A percentile compares a stretch with the other conserved stretches of the same genome.
phyloP scores from a whole-genome alignment of 2,797 vertebrate genomes.

The Phoxinus dragarum region DNA sequence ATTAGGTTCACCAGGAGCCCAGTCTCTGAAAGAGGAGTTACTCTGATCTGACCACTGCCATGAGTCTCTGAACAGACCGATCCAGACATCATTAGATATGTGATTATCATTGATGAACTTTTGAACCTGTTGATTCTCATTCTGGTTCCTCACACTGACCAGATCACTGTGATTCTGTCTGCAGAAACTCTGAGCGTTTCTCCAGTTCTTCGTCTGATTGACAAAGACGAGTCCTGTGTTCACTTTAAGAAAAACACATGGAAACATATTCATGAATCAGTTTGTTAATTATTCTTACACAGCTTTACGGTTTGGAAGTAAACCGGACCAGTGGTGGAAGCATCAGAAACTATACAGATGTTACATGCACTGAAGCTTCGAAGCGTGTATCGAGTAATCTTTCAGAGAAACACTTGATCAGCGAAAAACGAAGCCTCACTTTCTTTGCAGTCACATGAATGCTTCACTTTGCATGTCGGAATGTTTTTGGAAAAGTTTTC shows the following conservation, averaged over 20 bases:
- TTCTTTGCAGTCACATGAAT: too few relatives aligned
- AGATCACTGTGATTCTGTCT: not conserved
- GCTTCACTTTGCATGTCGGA: too few relatives aligned
- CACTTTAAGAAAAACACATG: not conserved
- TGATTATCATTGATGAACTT: not conserved
- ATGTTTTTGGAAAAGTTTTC: too few relatives aligned
- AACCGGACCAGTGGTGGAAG: not conserved
- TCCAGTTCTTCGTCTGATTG: not conserved
- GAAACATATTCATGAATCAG: not conserved
- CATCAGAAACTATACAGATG: not conserved
- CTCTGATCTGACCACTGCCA: conserved; percentile 12
- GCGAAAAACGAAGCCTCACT: too few relatives aligned
- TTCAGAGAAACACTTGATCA: too few relatives aligned
- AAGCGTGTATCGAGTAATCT: not conserved
- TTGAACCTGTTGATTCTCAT: not conserved
- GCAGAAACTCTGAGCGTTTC: not conserved
- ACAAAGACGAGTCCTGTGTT: not conserved
- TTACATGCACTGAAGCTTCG: too few relatives aligned
- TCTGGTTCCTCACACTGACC: not conserved
- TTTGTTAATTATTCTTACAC: not conserved
- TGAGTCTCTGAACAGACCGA: not conserved
- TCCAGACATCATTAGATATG: not conserved
- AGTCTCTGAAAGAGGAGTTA: not conserved
- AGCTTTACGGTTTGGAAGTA: not conserved
- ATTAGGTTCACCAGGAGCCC: rapidly evolving